A percentile compares a stretch with the other conserved stretches of the same genome.
Conservation (phyloP, 2,888 invertebrate species). For the Macrosiphum euphorbiae region DNA sequence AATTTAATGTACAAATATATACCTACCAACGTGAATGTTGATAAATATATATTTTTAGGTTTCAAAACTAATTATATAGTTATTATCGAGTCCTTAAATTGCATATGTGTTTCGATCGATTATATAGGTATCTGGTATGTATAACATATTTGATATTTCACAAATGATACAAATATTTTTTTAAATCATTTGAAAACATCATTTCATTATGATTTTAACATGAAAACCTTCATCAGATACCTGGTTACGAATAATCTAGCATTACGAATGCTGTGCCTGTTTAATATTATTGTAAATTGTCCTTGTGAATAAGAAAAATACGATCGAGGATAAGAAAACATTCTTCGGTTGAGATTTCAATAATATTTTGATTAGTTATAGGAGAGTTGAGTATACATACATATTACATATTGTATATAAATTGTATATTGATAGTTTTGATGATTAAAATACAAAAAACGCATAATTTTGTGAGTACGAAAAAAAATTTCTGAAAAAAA, state of each 20-base stretch:
- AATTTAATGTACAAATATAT: neutral
- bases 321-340: neutral
- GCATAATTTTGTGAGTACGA: constrained; percentile 10
- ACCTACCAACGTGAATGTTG: neutral
- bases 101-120: neutral
- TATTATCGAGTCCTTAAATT: neutral
- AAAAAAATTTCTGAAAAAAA: constrained; percentile 11
- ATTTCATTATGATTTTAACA: constrained; percentile 26
- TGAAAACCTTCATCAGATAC: constrained; percentile 39
- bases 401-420: neutral
- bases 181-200: neutral
- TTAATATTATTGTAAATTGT: constrained; percentile 18
- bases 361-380: neutral
- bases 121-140: neutral
- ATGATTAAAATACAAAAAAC: constrained; percentile 54
- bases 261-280: neutral
- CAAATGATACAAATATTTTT: neutral
- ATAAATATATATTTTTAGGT: neutral
- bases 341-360: constrained; percentile 34
- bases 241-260: constrained; percentile 8
- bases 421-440: constrained; percentile 7
- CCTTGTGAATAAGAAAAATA: constrained; percentile 14
- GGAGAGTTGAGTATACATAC: neutral
- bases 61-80: neutral
- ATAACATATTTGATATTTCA: neutral